Evolutionary conservation across 2,797 vertebrate genomes (phyloP).

Genomic region (Lepilemur septentrionalis): DNA sequence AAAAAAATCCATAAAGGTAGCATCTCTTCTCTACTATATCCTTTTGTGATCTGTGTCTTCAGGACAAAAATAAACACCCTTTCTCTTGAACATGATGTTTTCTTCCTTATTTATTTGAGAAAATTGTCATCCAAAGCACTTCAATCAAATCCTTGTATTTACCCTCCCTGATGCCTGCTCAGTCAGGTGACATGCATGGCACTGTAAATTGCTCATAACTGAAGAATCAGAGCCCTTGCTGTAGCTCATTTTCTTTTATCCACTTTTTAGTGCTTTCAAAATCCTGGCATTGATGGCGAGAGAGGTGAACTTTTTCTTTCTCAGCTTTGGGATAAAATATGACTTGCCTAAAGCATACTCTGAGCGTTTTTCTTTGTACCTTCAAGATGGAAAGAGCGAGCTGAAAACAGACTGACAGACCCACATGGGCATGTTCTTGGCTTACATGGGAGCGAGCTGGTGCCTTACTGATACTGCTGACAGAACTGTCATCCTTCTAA

Average conservation of each 20-base stretch:
- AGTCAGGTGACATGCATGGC: neutral
- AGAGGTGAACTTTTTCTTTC: constrained; percentile 47
- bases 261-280: constrained; percentile 46
- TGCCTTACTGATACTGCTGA: neutral
- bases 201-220: constrained; percentile 23
- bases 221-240: constrained; percentile 36
- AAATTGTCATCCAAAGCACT: constrained; percentile 38
- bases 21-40: neutral
- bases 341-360: constrained; percentile 59
- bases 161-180: neutral
- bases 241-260: constrained; percentile 45
- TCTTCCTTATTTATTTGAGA: constrained; percentile 37
- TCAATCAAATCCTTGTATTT: constrained; percentile 39
- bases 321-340: constrained; percentile 47
- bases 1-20: neutral
- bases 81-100: constrained; percentile 38
- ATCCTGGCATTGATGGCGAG: constrained; percentile 29
- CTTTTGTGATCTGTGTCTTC: constrained; percentile 3
- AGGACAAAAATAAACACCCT: constrained; percentile 34
- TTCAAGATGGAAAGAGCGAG: constrained; percentile 34
- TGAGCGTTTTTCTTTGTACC: constrained; percentile 58
- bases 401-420: constrained; percentile 7
- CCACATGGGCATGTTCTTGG: neutral
- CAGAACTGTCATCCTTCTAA: neutral
- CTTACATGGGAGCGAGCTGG: neutral